Base-by-base conservation (phyloP, 2,797 vertebrate species). In the Zalophus californianus region DNA sequence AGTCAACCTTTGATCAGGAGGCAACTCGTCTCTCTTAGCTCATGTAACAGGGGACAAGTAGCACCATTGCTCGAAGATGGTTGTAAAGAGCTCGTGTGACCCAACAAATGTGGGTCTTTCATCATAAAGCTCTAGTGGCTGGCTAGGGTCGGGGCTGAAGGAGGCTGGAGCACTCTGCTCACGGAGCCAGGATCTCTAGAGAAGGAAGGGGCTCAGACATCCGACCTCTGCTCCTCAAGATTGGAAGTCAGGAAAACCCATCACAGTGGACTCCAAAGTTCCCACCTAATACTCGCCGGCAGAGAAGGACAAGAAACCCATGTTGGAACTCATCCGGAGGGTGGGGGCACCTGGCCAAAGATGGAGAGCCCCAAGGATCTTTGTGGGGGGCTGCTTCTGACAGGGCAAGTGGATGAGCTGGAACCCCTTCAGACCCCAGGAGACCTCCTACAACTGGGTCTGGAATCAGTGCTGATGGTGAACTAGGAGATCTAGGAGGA, bases 381-480 rank as follows among this genome's bases (percentile, higher is more conserved):
- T 5, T 23, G 29, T 14, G 3, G 54, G 27, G n/a, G 27, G 27
- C 84, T 44, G 27, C 56, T 77, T 32, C 25, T 2, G 10, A 62
- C 50, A 5, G 23, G 77, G 35, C 44, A 35, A 29, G 62, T 32
- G 13, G 32, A 15, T 5, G 23, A 54, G 29, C 21, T 8, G n/a
- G 15, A 20, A 38, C 20, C 38, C 27, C 70, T 25, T 62, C 4
- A 1, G 35, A n/a, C 16, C 52, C 78, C 18, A 1, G 38, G 11
- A 7, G 8, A 29, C 44, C 72, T 7, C 11, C 27, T 21, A 0
- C 60, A 27, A 4, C 1, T 3, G 35, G 29, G 25, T 21, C 29
- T 41, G 13, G 13, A 21, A 16, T 54, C 15, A 0, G 5, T 1
- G 5, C 68, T 29, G 29, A 66, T 32, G 7, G 0, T 27, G 62